A percentile compares a stretch with the other conserved stretches of the same genome.
Evolutionary conservation across 2,888 invertebrate genomes (phyloP).

Genomic region (Cosmorhoe ocellata): DNA sequence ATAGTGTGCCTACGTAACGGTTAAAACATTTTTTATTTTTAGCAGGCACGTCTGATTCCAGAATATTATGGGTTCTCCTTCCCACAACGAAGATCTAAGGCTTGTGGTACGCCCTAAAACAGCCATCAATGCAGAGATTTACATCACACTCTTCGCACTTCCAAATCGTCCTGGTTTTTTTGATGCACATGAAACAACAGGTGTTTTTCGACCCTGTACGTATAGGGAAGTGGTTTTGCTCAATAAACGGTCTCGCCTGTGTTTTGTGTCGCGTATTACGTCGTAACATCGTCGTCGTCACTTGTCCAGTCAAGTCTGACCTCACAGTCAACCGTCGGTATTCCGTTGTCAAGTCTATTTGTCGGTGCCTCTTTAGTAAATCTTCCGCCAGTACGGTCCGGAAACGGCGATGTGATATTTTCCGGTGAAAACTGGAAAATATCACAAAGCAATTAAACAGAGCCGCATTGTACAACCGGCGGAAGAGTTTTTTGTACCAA

Average conservation of each 20-base stretch:
- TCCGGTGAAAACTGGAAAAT: neutral
- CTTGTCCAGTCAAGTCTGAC: neutral
- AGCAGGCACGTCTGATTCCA: too few species aligned
- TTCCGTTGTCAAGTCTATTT: constrained; percentile 29
- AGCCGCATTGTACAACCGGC: neutral
- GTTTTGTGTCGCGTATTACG: neutral
- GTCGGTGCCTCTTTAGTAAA: constrained; percentile 21
- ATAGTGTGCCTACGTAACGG: too few species aligned
- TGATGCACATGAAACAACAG: constrained; percentile 28
- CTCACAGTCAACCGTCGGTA: neutral
- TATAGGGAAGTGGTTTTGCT: constrained; percentile 28
- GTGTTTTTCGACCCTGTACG: constrained; percentile 22
- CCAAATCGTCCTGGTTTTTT: constrained; percentile 32
- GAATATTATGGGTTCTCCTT: too few species aligned
- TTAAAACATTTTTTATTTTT: too few species aligned
- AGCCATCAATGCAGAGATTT: constrained; percentile 32
- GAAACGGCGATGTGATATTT: constrained; percentile 22
- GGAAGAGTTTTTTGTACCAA: neutral
- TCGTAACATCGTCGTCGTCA: neutral
- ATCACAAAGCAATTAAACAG: neutral
- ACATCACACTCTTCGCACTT: constrained; percentile 35
- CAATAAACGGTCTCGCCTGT: constrained; percentile 10
- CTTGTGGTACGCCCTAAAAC: constrained; percentile 15
- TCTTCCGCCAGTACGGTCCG: constrained; percentile 24
- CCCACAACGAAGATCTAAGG: too few species aligned